phyloP scores from a whole-genome alignment of 2,113 vertebrate species.

The Hippocampus zosterae region DNA sequence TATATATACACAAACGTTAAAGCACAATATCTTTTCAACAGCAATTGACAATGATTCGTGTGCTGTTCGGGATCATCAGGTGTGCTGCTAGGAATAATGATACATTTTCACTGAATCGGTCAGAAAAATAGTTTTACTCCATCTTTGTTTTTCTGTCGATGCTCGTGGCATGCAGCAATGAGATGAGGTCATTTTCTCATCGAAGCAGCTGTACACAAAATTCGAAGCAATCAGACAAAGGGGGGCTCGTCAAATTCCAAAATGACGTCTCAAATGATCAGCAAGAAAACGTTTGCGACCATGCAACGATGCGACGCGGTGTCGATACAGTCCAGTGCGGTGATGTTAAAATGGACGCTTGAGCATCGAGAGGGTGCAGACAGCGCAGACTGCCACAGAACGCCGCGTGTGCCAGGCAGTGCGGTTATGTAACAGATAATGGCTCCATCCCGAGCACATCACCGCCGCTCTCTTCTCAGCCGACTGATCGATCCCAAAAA shows the following conservation, averaged over 20 bases:
- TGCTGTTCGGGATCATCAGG: no score
- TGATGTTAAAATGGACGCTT: slow-evolving; percentile 47
- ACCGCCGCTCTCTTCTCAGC: slow-evolving; percentile 7
- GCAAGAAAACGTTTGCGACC: neutral
- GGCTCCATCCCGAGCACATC: slow-evolving; percentile 36
- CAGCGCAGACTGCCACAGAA: slow-evolving; percentile 16
- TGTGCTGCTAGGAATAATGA: no score
- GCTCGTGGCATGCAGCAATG: neutral
- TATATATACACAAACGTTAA: no score
- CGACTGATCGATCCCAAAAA: slow-evolving; percentile 10
- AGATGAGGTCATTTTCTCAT: neutral
- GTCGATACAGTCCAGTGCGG: no score
- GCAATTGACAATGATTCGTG: no score
- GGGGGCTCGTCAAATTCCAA: neutral
- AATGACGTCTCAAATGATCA: neutral
- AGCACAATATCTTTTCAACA: no score
- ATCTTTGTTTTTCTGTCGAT: neutral
- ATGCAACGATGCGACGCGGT: neutral
- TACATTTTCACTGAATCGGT: no score
- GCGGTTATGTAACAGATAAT: slow-evolving; percentile 48
- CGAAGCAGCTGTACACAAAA: neutral
- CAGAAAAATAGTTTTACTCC: no score
- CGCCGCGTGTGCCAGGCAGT: slow-evolving; percentile 9
- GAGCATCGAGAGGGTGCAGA: slow-evolving; percentile 16
- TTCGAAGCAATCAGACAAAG: neutral